Evolutionary conservation across 1,140 invertebrate species (phyloP), one percentile per base, ranked within the genome.

Genomic region (Acromyrmex charruanus): DNA sequence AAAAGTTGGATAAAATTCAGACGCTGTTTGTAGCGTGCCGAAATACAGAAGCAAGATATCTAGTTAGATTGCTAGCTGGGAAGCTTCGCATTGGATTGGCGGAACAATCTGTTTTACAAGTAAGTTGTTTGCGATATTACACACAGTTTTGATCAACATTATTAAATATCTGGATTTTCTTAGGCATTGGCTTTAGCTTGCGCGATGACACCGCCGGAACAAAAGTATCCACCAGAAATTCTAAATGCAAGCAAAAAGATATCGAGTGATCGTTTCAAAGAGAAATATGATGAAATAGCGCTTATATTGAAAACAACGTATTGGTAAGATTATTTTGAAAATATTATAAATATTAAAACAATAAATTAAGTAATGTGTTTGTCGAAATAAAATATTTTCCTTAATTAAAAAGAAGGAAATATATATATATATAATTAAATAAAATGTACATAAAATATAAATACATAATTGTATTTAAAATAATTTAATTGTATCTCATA

Each of bases 61-160:
- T 99, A 0, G 98, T 99, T 65, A 96, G 99, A 90, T 99, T 98
- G 0, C 95, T 99, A 1, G 97, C 98, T 87, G 99, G 99, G 14
- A 99, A 99, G 95, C 95, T 99, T 66, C 96, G 99, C 58, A 99
- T 99, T 90, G 99, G 99, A 4, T 96, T 99, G 72, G 99, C 99
- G 0, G 99, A 99, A 93, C 99, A 99, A 95, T 99, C 99, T 16
- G 97, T 99, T 31, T 95, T 99, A 18, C 97, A 98, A 94, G 96
- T 96, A 92, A 86, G 81, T 49, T 2, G 0, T 18, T 51, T 16
- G 28, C 2, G 21, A 49, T 55, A 44, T 28, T 6, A n/a, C 0
- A 14, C 25, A 14, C 25, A 55, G 0, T 5, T 44, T 28, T 14
- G 12, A 71, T 59, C 18, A 10, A 85, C 53, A 25, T 66, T 49